Base-by-base conservation (phyloP, 1,140 invertebrate genomes). In the Elysia chlorotica region DNA sequence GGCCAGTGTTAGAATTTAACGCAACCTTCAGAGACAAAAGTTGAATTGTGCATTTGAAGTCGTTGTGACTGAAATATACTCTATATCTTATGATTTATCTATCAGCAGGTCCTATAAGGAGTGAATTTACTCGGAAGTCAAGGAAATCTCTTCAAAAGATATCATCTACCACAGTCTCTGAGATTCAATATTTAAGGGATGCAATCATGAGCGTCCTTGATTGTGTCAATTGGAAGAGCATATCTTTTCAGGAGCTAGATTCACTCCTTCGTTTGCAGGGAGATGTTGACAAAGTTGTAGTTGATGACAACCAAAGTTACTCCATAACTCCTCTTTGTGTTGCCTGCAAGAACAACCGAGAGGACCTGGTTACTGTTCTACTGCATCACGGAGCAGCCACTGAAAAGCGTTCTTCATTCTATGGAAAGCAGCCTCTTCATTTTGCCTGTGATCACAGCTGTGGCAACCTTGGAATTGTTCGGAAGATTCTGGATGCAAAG, bases 261-360 rank as follows among this genome's bases (percentile, higher is more conserved):
- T 53, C 36, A 19, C 2, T 73, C 31, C 5, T 73, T 28, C 54
- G 33, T 23, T 1, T 69, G 17, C 37, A 25, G 30, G 30, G 31
- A 21, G 25, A 62, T 6, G 25, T 53, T 23, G 23, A 30, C 23
- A n/a, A 57, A n/a, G 3, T 25, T 19, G 19, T 28, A 1, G 17
- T 66, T 61, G 28, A 65, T 30, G 28, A 37, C 19, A 28, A 30
- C 28, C 41, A 70, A 36, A 37, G 31, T 10, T 66, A 61, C 37
- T 30, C 35, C 6, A 35, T 71, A 31, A 76, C 71, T 3, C 75
- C 75, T 2, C 61, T 76, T 19, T 66, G 71, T 31, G 53, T 71
- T 41, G 75, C 75, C 1, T 76, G 75, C 68, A 73, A 76, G 38
- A 30, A 67, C 59, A 74, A 76, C 25, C 56, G 71, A 10, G 61